Base-by-base conservation (phyloP, 2,113 vertebrate species). In the Xenus cinereus region DNA sequence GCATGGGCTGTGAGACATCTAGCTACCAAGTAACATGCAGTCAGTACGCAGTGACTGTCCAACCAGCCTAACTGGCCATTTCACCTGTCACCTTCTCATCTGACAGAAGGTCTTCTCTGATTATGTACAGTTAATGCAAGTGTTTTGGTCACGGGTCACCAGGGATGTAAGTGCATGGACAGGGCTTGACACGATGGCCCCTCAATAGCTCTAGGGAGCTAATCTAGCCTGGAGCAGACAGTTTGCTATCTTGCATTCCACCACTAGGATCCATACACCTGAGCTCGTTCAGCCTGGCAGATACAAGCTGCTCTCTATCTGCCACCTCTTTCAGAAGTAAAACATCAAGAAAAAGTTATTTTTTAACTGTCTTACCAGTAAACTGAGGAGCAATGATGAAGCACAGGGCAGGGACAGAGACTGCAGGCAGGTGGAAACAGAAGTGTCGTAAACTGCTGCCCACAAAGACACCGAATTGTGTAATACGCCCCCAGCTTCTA, bases 401-500 rank as follows among this genome's bases (percentile, higher is more conserved):
- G 39, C 39, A 82, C 21, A 35, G 5, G 30, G 11, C 56, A 91
- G 35, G 43, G 27, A 72, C 15, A 35, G 15, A 64, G 23, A 30
- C 57, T 63, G 30, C 10, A 45, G 56, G 22, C 77, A 78, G 54
- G 17, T 13, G 17, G 20, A 84, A 92, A 30, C 28, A 94, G 84
- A 64, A 79, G 20, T 76, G 41, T 82, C 62, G 82, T 60, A 79
- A 89, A 26, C 78, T 79, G 35, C 53, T 92, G 35, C 60, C 45
- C 19, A 32, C 41, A 50, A 82, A 86, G 77, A 43, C 3, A 2
- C 18, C 0, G 0, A 96, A 73, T 87, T 72, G 13, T 46, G 45
- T 66, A 91, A 94, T 43, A 93, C 93, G 53, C 94, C 94, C 53
- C 56, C 95, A 73, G 53, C 27, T 96, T 84, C 93, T 85, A 93